A percentile compares a stretch with the other conserved stretches of the same genome.
phyloP scores from a whole-genome alignment of 2,113 vertebrate species.

The Heliornis fulica region DNA sequence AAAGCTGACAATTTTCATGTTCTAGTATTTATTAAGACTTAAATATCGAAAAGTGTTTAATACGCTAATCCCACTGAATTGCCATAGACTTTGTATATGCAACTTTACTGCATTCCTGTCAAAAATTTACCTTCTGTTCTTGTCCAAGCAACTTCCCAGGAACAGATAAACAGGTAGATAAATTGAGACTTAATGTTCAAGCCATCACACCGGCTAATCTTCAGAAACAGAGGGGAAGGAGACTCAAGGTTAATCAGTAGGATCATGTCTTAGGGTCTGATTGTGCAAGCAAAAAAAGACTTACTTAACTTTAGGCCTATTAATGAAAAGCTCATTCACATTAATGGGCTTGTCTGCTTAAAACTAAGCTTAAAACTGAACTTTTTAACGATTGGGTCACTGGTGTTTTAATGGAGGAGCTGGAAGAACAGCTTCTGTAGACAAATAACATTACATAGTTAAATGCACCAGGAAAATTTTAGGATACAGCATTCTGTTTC shows the following conservation, averaged over 20 bases:
- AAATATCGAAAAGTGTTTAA: background rate
- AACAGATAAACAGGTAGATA: background rate
- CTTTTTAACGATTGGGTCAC: background rate
- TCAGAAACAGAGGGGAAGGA: background rate
- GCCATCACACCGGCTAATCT: background rate
- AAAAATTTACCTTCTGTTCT: background rate
- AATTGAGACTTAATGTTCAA: background rate
- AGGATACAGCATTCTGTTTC: background rate
- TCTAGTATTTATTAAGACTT: background rate
- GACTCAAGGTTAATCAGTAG: slow-evolving; percentile 32
- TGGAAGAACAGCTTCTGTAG: background rate
- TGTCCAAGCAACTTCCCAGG: background rate
- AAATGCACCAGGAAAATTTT: background rate
- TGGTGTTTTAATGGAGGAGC: background rate
- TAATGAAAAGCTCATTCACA: slow-evolving; percentile 40
- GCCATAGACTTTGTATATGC: background rate
- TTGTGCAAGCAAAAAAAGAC: slow-evolving; percentile 3
- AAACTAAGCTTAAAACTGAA: background rate
- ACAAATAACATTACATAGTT: background rate
- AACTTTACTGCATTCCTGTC: background rate
- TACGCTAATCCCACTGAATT: background rate
- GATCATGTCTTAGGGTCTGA: background rate
- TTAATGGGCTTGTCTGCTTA: slow-evolving; percentile 16
- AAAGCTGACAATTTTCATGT: background rate
- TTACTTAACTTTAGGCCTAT: slow-evolving; percentile 29